Evolutionary conservation across 1,140 invertebrate genomes (phyloP).

Genomic region (Acarapis woodi): DNA sequence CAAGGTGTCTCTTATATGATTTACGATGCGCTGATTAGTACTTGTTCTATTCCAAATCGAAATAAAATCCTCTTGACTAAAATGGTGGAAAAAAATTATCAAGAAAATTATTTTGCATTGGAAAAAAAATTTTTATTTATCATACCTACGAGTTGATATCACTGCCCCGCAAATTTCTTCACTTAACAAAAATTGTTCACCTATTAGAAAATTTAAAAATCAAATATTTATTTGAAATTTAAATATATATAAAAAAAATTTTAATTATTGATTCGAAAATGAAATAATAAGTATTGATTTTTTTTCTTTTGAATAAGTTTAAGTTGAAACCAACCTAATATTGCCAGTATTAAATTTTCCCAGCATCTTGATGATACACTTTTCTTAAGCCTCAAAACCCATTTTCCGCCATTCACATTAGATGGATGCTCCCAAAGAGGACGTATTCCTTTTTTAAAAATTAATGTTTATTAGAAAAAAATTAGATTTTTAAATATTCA

Average conservation of each 20-base stretch:
- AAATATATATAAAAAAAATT: not conserved
- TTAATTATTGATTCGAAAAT: not conserved
- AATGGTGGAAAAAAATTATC: conserved; percentile 2
- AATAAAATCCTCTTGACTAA: conserved; percentile 61
- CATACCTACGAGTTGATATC: conserved; percentile 64
- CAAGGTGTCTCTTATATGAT: conserved; percentile 70
- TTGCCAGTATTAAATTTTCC: conserved; percentile 93
- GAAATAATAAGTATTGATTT: too few relatives aligned
- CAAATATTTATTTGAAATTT: too few relatives aligned
- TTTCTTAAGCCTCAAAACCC: conserved; percentile 77
- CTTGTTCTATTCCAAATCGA: conserved; percentile 92
- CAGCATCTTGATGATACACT: conserved; percentile 79
- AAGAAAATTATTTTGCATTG: not conserved
- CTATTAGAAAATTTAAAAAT: too few relatives aligned
- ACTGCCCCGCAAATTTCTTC: conserved; percentile 95
- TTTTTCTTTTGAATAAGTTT: not conserved
- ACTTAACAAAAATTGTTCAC: conserved; percentile 95
- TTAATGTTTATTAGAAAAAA: too few relatives aligned
- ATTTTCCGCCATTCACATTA: conserved; percentile 84
- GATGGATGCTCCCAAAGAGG: conserved; percentile 95
- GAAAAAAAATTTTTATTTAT: not conserved
- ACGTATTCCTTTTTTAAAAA: conserved; percentile 83
- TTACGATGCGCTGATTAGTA: conserved; percentile 50
- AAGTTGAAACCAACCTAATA: too few relatives aligned
- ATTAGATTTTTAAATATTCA: too few relatives aligned